Base-by-base conservation (phyloP, 2,888 invertebrate genomes). In the Clanis bilineata region DNA sequence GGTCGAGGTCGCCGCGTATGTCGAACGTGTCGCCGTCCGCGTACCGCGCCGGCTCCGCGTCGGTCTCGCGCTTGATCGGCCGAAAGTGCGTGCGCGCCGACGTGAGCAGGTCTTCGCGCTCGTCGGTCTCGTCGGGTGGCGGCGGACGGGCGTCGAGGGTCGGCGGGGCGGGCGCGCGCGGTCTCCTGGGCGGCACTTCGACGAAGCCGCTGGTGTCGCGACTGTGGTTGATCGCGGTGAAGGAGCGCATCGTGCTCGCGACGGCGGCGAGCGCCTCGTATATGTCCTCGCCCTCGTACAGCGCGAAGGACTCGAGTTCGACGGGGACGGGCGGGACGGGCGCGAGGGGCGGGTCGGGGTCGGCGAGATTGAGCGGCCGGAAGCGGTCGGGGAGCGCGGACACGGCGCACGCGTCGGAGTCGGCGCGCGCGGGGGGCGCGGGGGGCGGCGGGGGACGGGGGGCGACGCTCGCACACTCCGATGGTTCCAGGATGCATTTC, bases 31-130 rank as follows among this genome's bases (percentile, higher is more conserved):
- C 94, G 56, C 96, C 96, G 84, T 96, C 96, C 32, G 93, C 94
- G 81, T 93, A 93, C 57, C 85, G 84, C 77, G 82, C 63, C 59
- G 70, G 71, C 63, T 81, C 84, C 56, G 83, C 81, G 43, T 83
- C 83, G 55, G 79, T 70, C 67, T 93, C 93, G 72, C 94, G 93
- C 71, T 94, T 94, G 71, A 97, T 97, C 15, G 97, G 97, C 68
- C 95, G 94, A 90, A 97, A 97, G 88, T 97, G 97, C 62, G 97
- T 97, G 66, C 95, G 94, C 66, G 95, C 93, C 6, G 97, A 96
- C 18, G 95, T 95, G 64, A 96, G 92, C 69, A 96, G 86, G 84
- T 97, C 96, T 77, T 96, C 96, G 69, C 86, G 67, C 69, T 73
- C 84, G 64, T 18, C 25, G 57, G 66, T 62, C 21, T 73, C 77